These are phyloP conservation scores for Heliconius hewitsoni DNA, from an alignment of 1,140 invertebrate species.

Conservation along the genomic window DNA sequence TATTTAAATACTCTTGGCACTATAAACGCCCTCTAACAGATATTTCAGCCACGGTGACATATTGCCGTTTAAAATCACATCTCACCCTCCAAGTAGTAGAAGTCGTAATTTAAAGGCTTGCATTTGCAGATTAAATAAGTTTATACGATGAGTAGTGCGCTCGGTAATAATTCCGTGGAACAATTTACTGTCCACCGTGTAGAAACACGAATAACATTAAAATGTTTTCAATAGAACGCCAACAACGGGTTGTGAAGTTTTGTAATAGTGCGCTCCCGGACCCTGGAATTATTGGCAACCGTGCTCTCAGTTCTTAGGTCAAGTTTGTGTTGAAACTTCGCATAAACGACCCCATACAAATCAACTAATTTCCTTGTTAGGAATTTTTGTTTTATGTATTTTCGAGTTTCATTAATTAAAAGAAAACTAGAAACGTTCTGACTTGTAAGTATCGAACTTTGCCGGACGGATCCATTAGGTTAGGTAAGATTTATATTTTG, in stretches of 20 bases:
- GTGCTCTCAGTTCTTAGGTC: conserved; percentile 77
- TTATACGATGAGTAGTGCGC: conserved; percentile 68
- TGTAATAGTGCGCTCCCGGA: conserved; percentile 71
- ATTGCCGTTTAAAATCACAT: conserved; percentile 47
- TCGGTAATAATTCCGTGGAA: conserved; percentile 44
- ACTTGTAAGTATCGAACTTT: conserved; percentile 38
- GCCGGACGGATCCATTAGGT: conserved; percentile 46
- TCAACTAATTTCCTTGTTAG: conserved; percentile 63
- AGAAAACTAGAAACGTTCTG: conserved; percentile 50
- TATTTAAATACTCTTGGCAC: conserved; percentile 39
- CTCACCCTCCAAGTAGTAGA: conserved; percentile 44
- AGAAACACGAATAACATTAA: conserved; percentile 74
- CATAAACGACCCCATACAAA: conserved; percentile 70
- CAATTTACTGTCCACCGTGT: conserved; percentile 73
- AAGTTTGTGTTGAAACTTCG: conserved; percentile 72
- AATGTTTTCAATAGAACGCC: conserved; percentile 78
- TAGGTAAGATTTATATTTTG: conserved; percentile 64
- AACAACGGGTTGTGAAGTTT: conserved; percentile 77
- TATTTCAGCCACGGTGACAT: conserved; percentile 46
- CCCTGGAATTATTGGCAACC: conserved; percentile 77
- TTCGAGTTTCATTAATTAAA: conserved; percentile 57
- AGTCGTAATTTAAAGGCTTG: conserved; percentile 56
- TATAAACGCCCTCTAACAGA: conserved; percentile 37
- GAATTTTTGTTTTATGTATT: conserved; percentile 58
- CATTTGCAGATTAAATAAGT: conserved; percentile 77